Evolutionary conservation across 2,113 vertebrate genomes (phyloP), one percentile per base, ranked within the genome.

Genomic region (Bos indicus): DNA sequence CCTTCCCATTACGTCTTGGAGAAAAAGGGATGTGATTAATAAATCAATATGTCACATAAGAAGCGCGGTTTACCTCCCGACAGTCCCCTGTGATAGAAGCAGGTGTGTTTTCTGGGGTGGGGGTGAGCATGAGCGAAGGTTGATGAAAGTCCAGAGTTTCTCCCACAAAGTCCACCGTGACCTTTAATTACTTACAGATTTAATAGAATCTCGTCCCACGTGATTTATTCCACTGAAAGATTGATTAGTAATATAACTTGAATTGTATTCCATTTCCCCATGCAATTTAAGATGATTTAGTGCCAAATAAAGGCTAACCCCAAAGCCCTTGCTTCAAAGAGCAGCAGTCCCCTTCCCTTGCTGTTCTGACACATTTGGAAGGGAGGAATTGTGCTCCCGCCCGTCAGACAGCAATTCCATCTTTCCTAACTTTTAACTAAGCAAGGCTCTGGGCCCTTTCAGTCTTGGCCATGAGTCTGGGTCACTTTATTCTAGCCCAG

Each of bases 181-280:
- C 77, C 92, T 95, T 95, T 95, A 91, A 87, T 98, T 40, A 13
- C 88, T 94, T 95, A 88, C 97, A 98, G 96, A 30, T 96, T 95
- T 77, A 56, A 94, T 46, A 78, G 94, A 95, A 40, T 36, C 84
- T 97, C 92, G 40, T 2, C 91, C 96, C 82, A 77, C 9, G 26
- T 95, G 88, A 96, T 97, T 98, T 95, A 86, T 92, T 95, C 97
- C 71, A 92, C 91, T 33, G 71, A 26, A 89, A 98, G 95, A 88
- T 57, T 94, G 84, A 83, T 92, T 90, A 95, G 86, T 82, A 84
- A 97, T 87, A 78, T 25, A 71, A 95, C 62, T 52, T 91, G 88
- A 95, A 92, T 94, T 90, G 92, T 86, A 56, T 60, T 92, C 82
- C 54, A 7, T 81, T 77, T 96, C 90, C 90, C 90, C 78, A 19